Evolutionary conservation across 2,888 invertebrate species (phyloP).

Genomic region (Eupelmus urozonus): DNA sequence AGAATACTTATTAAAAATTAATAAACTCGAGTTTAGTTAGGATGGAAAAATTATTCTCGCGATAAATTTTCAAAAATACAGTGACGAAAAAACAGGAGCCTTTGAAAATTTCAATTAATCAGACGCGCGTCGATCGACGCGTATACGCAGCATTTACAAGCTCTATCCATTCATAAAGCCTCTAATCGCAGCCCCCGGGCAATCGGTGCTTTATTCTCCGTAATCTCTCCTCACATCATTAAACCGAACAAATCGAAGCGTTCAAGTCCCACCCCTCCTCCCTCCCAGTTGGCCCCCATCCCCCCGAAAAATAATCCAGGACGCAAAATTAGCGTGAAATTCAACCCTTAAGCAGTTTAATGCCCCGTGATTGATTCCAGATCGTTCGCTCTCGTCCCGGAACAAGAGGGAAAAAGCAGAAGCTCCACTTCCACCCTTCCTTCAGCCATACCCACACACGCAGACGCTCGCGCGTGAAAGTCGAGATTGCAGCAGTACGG

Average conservation of each 20-base stretch:
- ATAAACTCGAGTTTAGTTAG: no score
- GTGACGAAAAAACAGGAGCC: no score
- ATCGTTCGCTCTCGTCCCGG: not conserved
- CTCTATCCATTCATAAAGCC: no score
- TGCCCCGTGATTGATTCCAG: conserved; percentile 39
- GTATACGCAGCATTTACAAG: no score
- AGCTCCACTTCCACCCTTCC: no score
- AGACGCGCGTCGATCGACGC: no score
- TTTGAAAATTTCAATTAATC: no score
- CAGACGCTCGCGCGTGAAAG: not conserved
- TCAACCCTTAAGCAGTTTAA: not conserved
- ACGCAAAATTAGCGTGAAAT: conserved; percentile 37
- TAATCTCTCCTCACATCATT: not conserved
- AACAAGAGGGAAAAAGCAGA: not conserved
- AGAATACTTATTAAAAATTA: no score
- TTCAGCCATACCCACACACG: not conserved
- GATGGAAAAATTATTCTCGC: no score
- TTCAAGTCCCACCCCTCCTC: conserved; percentile 1
- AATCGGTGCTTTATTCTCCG: no score
- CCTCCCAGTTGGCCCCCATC: not conserved
- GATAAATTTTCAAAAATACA: no score
- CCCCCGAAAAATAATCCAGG: conserved; percentile 37
- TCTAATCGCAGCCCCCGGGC: no score
- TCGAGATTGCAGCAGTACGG: conserved; percentile 4
- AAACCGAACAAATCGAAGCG: not conserved